These are phyloP conservation scores for Charanyca ferruginea DNA, from an alignment of 2,888 invertebrate genomes.

Conservation along the genomic window DNA sequence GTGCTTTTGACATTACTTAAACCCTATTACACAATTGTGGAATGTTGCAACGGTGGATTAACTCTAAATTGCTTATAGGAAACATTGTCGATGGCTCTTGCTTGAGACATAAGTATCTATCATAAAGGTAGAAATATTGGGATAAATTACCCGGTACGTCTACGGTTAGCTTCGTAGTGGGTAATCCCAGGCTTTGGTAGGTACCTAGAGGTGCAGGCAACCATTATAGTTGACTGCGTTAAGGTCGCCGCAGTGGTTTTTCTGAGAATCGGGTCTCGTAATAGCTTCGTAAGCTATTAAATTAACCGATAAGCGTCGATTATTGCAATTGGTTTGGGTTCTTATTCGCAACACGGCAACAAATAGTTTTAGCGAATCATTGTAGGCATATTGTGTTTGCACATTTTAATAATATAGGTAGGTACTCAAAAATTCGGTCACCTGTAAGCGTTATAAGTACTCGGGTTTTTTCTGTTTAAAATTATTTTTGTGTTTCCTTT, in stretches of 20 bases:
- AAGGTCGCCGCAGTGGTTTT: constrained; percentile 71
- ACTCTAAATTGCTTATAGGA: constrained; percentile 56
- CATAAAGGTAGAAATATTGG: constrained; percentile 56
- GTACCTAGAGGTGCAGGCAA: constrained; percentile 44
- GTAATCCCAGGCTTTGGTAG: constrained; percentile 54
- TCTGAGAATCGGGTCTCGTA: constrained; percentile 70
- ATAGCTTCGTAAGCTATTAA: constrained; percentile 71
- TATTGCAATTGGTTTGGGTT: constrained; percentile 69
- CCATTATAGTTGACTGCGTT: constrained; percentile 56
- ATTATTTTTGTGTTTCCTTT: constrained; percentile 11
- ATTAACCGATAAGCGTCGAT: constrained; percentile 71
- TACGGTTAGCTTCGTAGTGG: constrained; percentile 45
- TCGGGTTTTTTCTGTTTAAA: constrained; percentile 21
- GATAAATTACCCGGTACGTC: constrained; percentile 37
- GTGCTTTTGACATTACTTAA: constrained; percentile 67
- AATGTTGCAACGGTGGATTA: constrained; percentile 50
- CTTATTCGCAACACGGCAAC: constrained; percentile 58
- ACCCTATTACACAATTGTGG: constrained; percentile 60
- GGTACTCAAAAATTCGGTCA: constrained; percentile 23
- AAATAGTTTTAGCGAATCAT: constrained; percentile 52
- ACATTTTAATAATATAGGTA: constrained; percentile 39
- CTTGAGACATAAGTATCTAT: constrained; percentile 49
- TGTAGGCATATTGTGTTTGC: constrained; percentile 39
- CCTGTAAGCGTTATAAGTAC: neutral
- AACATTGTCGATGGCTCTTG: constrained; percentile 45